Base-by-base conservation (phyloP, 2,888 invertebrate species). In the Oxycera nigricornis region DNA sequence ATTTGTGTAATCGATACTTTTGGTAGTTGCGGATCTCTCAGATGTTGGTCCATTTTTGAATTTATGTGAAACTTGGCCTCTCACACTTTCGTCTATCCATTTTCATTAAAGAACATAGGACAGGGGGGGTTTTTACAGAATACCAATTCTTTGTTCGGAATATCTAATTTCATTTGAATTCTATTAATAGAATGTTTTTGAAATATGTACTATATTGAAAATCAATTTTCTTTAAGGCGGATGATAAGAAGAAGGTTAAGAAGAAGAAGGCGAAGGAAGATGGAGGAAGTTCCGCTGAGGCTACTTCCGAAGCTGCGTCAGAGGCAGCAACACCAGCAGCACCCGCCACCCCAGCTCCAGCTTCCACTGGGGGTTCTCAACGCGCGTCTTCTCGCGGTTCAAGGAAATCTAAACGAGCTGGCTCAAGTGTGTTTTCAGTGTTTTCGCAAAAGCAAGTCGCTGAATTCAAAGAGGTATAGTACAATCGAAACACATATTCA, bases 381-480 rank as follows among this genome's bases (percentile, higher is more conserved):
- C 92, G 94, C 81, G 93, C 94, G 81, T 94, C 93, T 86, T 89
- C 88, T 76, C 83, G 86, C 78, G 86, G 86, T 79, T 85, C 85
- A 76, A 84, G 81, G 79, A 91, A 89, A 85, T 93, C 93, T 82
- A 95, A 95, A 88, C 91, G 95, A 86, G 91, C 94, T 85, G 96
- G 96, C 82, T 95, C 95, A 89, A 96, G 95, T 88, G 96, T 96
- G 86, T 96, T 96, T 91, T 95, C 96, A 84, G 95, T 96, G 93
- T 96, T 97, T 92, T 92, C 95, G 82, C 96, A 96, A 89, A 93
- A 93, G 88, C 96, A 96, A 89, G 94, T 96, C 83, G 94, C 95
- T 82, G 96, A 96, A 88, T 96, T 96, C 91, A 96, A 96, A 88
- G 95, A 95, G 90, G 94, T 94, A 82, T 87, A 84, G 81, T 77